These are phyloP conservation scores for Melolontha melolontha DNA, from an alignment of 2,888 invertebrate genomes.

Conservation along the genomic window DNA sequence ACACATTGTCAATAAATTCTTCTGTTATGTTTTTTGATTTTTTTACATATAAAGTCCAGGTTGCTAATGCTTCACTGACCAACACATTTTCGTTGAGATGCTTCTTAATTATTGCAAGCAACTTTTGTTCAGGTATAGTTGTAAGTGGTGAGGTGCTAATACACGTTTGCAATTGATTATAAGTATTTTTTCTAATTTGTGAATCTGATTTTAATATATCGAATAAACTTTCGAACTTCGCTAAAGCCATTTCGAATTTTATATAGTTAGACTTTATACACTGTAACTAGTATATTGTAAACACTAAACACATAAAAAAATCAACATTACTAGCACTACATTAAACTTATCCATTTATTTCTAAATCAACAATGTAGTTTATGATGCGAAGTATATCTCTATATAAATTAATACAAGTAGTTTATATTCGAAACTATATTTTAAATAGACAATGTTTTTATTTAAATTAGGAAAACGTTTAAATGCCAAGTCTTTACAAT, in stretches of 20 bases:
- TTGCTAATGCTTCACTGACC: conserved; percentile 17
- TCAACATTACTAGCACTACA: too few relatives aligned
- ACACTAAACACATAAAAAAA: too few relatives aligned
- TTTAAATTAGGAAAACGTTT: too few relatives aligned
- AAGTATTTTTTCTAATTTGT: conserved; percentile 9
- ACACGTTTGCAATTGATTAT: conserved; percentile 9
- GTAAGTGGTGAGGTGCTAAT: not conserved
- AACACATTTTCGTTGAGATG: conserved; percentile 24
- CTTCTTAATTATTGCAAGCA: conserved; percentile 13
- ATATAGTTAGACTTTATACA: too few relatives aligned
- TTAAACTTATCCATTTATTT: too few relatives aligned
- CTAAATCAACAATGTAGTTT: too few relatives aligned
- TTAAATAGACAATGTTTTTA: too few relatives aligned
- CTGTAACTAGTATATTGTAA: too few relatives aligned
- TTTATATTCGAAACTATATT: too few relatives aligned
- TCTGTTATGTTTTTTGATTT: conserved; percentile 8
- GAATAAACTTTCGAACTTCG: conserved; percentile 5
- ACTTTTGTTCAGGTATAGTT: not conserved
- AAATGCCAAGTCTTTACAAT: too few relatives aligned
- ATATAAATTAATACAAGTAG: too few relatives aligned
- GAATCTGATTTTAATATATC: conserved; percentile 11
- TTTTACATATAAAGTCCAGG: conserved; percentile 15
- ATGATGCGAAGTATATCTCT: too few relatives aligned
- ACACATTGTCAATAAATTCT: conserved; percentile 16
- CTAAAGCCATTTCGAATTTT: conserved; percentile 8